Base-by-base conservation (phyloP, 1,140 invertebrate species). In the Fopius arisanus region DNA sequence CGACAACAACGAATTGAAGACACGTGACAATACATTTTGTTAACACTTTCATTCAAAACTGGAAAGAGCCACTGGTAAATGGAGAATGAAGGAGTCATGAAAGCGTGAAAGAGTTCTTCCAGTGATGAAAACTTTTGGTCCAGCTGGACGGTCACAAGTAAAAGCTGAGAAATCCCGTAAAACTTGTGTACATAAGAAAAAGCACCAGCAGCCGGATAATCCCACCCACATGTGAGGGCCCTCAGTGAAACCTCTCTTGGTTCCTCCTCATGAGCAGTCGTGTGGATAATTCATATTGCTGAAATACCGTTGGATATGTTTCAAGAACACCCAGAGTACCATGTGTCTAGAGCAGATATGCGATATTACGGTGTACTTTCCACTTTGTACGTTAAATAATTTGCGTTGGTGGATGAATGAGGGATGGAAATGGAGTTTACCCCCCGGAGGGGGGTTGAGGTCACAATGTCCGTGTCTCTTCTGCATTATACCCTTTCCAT, bases 401-500 rank as follows among this genome's bases (percentile, higher is more conserved):
- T 59, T 59, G 54, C 16, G 23, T 59, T 69, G 59, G 59, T 28
- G 40, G 4, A 51, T 7, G 19, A 16, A 59, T 59, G 9, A 59
- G 7, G 41, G 71, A 48, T 19, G 40, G 16, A 67, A 73, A 67
- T 68, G 21, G 71, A 33, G 65, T 28, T 48, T 19, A 31, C 40
- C 26, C 28, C 28, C 9, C 7, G 33, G n/a, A 3, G 43, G 14
- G n/a, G 19, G 43, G 19, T 51, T 1, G n/a, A n/a, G n/a, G n/a
- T n/a, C 43, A 21, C n/a, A 16, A 51, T 16, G 19, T 16, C 43
- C 14, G 16, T 16, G 6, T 2, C 43, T 5, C 37, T 65, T 33
- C 26, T 54, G 68, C 54, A 23, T 29, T 74, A 21, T 54, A 69
- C 14, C 72, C 23, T 54, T 65, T 54, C 67, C 54, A 43, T 68